These are phyloP conservation scores for Solea solea DNA, from an alignment of 2,113 vertebrate species.

Conservation along the genomic window DNA sequence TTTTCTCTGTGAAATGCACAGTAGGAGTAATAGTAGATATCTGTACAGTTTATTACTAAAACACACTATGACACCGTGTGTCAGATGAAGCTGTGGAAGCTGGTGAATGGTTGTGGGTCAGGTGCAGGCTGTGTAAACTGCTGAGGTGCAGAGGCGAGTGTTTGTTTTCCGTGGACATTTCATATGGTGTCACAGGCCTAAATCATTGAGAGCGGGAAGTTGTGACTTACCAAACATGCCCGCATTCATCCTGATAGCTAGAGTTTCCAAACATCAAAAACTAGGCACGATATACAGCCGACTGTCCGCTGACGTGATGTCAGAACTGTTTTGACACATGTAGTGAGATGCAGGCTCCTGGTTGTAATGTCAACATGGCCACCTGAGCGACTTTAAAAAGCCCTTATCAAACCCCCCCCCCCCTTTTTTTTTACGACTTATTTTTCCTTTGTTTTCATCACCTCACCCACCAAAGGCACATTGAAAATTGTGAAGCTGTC, in stretches of 20 bases:
- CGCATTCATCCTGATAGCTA: conserved; percentile 9
- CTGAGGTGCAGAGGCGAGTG: background rate
- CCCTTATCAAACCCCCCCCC: conserved; percentile 17
- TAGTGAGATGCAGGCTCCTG: conserved; percentile 4
- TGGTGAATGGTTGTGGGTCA: no score
- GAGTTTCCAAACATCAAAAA: conserved; percentile 18
- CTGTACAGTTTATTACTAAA: no score
- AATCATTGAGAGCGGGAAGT: background rate
- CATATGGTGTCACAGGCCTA: conserved; percentile 10
- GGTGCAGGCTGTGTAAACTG: conserved; percentile 4
- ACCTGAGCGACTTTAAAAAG: conserved; percentile 47
- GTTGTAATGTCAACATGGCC: conserved; percentile 55
- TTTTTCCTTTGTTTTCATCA: conserved; percentile 37
- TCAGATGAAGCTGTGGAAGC: conserved; percentile 1
- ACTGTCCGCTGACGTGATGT: conserved; percentile 13
- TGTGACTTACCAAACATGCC: background rate
- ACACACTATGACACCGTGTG: background rate
- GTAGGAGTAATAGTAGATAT: background rate
- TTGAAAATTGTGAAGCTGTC: background rate
- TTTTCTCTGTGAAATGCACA: conserved; percentile 10
- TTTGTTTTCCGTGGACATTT: conserved; percentile 9
- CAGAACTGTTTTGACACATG: background rate
- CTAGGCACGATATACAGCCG: background rate
- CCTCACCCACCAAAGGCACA: conserved; percentile 20
- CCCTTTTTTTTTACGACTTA: conserved; percentile 11